A percentile compares a stretch with the other conserved stretches of the same genome.
Evolutionary conservation across 2,888 invertebrate species (phyloP).

Genomic region (Mesorhabditis spiculigera): DNA sequence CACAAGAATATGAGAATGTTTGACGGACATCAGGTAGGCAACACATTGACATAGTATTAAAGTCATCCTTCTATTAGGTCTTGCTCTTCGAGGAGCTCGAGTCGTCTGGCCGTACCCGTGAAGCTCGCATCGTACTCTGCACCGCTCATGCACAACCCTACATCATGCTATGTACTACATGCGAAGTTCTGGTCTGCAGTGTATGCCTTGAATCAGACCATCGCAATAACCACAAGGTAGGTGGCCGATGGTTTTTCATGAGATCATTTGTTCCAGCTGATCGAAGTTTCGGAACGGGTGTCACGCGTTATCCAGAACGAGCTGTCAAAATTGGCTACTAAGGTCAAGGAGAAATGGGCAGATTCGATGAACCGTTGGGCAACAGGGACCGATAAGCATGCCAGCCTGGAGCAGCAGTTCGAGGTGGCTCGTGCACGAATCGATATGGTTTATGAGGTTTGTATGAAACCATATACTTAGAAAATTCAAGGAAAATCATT

Average conservation of each 20-base stretch:
- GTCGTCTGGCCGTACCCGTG: slow-evolving; percentile 18
- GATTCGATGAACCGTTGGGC: slow-evolving; percentile 32
- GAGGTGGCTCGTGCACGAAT: slow-evolving; percentile 34
- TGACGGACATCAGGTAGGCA: slow-evolving; percentile 74
- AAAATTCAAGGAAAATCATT: background rate
- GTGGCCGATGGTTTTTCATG: background rate
- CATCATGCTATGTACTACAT: slow-evolving; percentile 33
- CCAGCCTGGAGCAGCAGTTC: slow-evolving; percentile 33
- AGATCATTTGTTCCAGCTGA: slow-evolving; percentile 19
- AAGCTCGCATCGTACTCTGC: slow-evolving; percentile 32
- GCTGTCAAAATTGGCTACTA: slow-evolving; percentile 23
- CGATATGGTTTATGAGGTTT: slow-evolving; percentile 26
- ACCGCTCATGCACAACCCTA: slow-evolving; percentile 28
- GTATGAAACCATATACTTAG: too few species aligned
- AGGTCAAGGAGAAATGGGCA: slow-evolving; percentile 34
- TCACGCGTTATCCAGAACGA: slow-evolving; percentile 29
- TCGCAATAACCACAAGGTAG: slow-evolving; percentile 24
- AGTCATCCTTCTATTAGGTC: slow-evolving; percentile 9
- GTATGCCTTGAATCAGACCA: slow-evolving; percentile 31
- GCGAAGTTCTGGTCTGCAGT: slow-evolving; percentile 39
- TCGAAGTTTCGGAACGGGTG: slow-evolving; percentile 31
- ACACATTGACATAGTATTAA: background rate
- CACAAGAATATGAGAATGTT: slow-evolving; percentile 96
- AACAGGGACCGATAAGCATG: slow-evolving; percentile 24
- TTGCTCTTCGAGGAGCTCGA: slow-evolving; percentile 32